A percentile compares a stretch with the other conserved stretches of the same genome.
Conservation (phyloP, 2,113 vertebrate species). For the Heloderma charlesbogerti region DNA sequence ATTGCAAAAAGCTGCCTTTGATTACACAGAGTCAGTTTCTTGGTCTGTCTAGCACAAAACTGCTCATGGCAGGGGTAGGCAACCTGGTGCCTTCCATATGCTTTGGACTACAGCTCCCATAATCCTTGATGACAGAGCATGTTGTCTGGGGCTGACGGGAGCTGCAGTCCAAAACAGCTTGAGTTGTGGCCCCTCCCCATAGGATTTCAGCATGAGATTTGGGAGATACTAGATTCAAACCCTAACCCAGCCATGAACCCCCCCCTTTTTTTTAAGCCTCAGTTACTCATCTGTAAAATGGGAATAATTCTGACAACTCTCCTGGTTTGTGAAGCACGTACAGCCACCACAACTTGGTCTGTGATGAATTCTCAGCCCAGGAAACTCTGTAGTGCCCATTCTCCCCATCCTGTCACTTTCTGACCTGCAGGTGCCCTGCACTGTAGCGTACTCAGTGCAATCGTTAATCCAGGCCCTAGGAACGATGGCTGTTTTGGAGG, state of each 20-base stretch:
- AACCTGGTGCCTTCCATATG: no score
- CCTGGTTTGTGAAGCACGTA: no score
- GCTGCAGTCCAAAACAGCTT: no score
- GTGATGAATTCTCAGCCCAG: not conserved
- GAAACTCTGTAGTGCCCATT: no score
- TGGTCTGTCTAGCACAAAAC: not conserved
- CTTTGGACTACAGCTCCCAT: no score
- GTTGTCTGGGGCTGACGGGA: not conserved
- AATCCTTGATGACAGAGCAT: no score
- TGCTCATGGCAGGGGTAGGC: not conserved
- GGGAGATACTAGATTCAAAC: no score
- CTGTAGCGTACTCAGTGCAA: not conserved
- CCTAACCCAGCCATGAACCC: not conserved
- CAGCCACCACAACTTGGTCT: rapidly evolving
- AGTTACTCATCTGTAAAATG: not conserved
- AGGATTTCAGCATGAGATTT: not conserved
- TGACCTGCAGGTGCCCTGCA: not conserved
- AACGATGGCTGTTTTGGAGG: not conserved
- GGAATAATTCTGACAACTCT: not conserved
- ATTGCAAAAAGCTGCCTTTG: no score
- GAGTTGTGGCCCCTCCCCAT: no score
- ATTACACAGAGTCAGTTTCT: not conserved
- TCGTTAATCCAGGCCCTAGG: not conserved
- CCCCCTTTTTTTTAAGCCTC: not conserved
- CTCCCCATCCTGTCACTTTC: not conserved